phyloP scores from a whole-genome alignment of 1,140 invertebrate species.

The Meloidogyne hapla region DNA sequence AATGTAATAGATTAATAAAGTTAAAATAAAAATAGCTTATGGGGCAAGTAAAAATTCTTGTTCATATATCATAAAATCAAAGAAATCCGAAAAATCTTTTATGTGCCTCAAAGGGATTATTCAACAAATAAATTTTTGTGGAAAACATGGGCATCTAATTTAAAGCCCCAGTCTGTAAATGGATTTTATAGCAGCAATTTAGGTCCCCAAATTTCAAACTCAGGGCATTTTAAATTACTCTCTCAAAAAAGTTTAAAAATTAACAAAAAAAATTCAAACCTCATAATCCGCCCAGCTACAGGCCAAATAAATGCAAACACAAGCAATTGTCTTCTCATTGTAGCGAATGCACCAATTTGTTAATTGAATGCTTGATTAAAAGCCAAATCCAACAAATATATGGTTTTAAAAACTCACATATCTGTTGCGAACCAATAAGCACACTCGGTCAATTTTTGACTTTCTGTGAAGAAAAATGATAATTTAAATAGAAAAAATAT shows the following conservation, averaged over 20 bases:
- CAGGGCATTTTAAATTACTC: no score
- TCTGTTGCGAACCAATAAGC: slow-evolving; percentile 51
- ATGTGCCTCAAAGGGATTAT: no score
- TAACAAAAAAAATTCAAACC: slow-evolving; percentile 19
- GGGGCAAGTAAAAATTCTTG: no score
- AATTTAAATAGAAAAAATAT: slow-evolving; percentile 5
- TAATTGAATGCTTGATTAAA: slow-evolving; percentile 34
- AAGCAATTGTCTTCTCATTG: slow-evolving; percentile 30
- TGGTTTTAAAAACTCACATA: slow-evolving; percentile 42
- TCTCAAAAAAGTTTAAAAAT: no score
- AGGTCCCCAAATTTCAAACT: no score
- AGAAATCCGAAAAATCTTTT: no score
- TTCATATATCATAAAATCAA: no score
- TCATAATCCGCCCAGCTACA: slow-evolving; percentile 34
- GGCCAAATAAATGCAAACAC: slow-evolving; percentile 34
- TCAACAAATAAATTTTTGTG: no score
- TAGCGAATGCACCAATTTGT: slow-evolving; percentile 43
- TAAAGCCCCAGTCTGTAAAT: no score
- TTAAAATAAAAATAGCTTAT: no score
- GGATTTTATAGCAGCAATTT: no score
- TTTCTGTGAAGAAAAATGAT: background rate
- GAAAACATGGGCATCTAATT: no score
- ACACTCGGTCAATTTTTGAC: slow-evolving; percentile 9
- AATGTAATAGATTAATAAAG: background rate
- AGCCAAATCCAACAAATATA: background rate